Evolutionary conservation across 2,113 vertebrate genomes (phyloP).

Genomic region (Oreochromis tanganicae): DNA sequence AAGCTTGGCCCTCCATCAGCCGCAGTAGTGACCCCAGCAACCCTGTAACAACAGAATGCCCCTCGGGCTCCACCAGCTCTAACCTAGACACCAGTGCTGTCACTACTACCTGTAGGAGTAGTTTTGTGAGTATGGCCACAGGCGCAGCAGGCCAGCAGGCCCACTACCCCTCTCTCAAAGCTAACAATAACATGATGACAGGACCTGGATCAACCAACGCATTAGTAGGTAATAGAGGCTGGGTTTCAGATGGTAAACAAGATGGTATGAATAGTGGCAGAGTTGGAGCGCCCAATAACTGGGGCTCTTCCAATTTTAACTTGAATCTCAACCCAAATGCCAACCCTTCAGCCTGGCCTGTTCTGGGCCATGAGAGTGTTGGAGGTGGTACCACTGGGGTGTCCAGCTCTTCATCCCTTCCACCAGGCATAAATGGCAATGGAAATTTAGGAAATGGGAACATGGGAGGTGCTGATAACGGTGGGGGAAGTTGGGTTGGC

Average conservation of each 20-base stretch:
- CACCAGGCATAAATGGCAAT: conserved; percentile 84
- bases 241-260: conserved; percentile 85
- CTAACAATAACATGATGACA: conserved; percentile 78
- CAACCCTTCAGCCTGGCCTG: conserved; percentile 97
- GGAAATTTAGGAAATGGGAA: conserved; percentile 77
- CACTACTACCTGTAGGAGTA: conserved; percentile 67
- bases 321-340: conserved; percentile 97
- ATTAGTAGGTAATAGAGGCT: conserved; percentile 67
- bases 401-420: conserved; percentile 57
- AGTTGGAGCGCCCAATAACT: conserved; percentile 81
- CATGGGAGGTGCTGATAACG: conserved; percentile 72
- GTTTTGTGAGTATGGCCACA: conserved; percentile 88
- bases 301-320: conserved; percentile 90
- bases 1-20: conserved; percentile 87
- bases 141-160: conserved; percentile 86
- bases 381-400: conserved; percentile 66
- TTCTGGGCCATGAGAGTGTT: conserved; percentile 90
- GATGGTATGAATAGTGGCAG: conserved; percentile 84
- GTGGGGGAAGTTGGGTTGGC: conserved; percentile 83
- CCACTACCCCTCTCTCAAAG: conserved; percentile 87
- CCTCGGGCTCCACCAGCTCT: conserved; percentile 79
- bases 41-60: conserved; percentile 86
- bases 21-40: conserved; percentile 40
- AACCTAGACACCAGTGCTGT: conserved; percentile 77
- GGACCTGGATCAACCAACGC: conserved; percentile 74